These are phyloP conservation scores for Thaumatotibia leucotreta DNA, from an alignment of 1,140 invertebrate species.

Conservation along the genomic window DNA sequence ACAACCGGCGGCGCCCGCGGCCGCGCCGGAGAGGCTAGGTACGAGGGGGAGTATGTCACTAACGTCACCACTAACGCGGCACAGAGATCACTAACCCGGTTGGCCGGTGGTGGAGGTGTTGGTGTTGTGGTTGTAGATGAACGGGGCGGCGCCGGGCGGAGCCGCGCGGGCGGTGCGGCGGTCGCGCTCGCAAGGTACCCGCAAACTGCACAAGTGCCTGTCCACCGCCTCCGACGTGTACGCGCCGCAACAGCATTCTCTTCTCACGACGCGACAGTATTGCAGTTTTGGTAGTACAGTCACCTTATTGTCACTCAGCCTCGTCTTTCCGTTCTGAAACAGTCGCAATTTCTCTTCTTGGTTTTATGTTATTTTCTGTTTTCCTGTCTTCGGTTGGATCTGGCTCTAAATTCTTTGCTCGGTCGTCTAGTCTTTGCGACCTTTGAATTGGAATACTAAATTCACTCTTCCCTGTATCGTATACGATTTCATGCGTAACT, in stretches of 20 bases:
- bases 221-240: conserved; percentile 84
- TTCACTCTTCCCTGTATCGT: not conserved
- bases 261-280: conserved; percentile 90
- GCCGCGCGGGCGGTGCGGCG: conserved; percentile 77
- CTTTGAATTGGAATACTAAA: not conserved
- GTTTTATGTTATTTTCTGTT: conserved; percentile 34
- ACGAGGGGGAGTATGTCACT: conserved; percentile 31
- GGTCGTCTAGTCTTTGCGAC: not conserved
- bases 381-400: conserved; percentile 23
- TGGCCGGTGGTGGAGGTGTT: conserved; percentile 31
- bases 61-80: conserved; percentile 29
- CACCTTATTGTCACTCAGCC: conserved; percentile 70
- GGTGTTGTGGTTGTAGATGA: conserved; percentile 81
- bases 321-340: conserved; percentile 61
- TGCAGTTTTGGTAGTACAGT: conserved; percentile 94
- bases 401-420: conserved; percentile 16
- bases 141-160: conserved; percentile 59
- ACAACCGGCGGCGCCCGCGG: conserved; percentile 33
- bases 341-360: conserved; percentile 69
- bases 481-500: not conserved
- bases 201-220: conserved; percentile 91
- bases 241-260: conserved; percentile 79
- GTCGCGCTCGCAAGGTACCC: conserved; percentile 92
- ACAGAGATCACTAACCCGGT: conserved; percentile 18
- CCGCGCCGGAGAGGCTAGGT: conserved; percentile 27